These are phyloP conservation scores for Epicauta chinensis DNA, from an alignment of 1,140 invertebrate species.

Conservation along the genomic window DNA sequence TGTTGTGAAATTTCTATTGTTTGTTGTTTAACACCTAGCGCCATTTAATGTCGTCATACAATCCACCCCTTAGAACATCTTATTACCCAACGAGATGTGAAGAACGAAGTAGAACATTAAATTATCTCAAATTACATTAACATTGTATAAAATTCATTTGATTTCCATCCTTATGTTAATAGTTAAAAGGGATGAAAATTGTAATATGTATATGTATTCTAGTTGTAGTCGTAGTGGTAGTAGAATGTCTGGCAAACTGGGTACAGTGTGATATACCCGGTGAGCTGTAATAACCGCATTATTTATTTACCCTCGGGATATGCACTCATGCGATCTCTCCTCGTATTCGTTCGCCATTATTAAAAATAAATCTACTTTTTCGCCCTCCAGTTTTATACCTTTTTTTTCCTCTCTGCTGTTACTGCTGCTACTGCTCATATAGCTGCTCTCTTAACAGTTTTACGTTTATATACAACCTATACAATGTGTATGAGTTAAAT, in stretches of 20 bases:
- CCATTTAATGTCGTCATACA: constrained; percentile 15
- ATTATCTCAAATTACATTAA: constrained; percentile 37
- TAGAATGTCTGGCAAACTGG: too few relatives aligned
- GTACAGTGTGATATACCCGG: constrained; percentile 26
- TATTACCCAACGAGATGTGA: constrained; percentile 33
- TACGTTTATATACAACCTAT: too few relatives aligned
- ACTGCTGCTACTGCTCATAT: too few relatives aligned
- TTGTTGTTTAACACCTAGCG: not conserved
- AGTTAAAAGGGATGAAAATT: not conserved
- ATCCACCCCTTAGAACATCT: constrained; percentile 32
- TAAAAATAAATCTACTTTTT: constrained; percentile 41
- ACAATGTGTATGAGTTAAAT: too few relatives aligned
- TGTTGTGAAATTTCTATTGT: constrained; percentile 10
- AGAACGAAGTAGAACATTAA: constrained; percentile 31
- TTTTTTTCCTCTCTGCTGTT: not conserved
- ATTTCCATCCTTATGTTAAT: not conserved
- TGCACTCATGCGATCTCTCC: constrained; percentile 34
- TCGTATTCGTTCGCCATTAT: constrained; percentile 40
- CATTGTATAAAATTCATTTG: too few relatives aligned
- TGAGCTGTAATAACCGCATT: constrained; percentile 41
- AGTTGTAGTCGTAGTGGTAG: too few relatives aligned
- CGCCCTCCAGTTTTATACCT: constrained; percentile 8
- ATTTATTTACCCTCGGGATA: constrained; percentile 41
- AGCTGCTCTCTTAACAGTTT: too few relatives aligned
- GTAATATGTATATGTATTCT: too few relatives aligned